Percentiles rank a stretch among this genome's conserved stretches.
Evolutionary conservation across 2,888 invertebrate genomes (phyloP).

Genomic region (Rotaria socialis): DNA sequence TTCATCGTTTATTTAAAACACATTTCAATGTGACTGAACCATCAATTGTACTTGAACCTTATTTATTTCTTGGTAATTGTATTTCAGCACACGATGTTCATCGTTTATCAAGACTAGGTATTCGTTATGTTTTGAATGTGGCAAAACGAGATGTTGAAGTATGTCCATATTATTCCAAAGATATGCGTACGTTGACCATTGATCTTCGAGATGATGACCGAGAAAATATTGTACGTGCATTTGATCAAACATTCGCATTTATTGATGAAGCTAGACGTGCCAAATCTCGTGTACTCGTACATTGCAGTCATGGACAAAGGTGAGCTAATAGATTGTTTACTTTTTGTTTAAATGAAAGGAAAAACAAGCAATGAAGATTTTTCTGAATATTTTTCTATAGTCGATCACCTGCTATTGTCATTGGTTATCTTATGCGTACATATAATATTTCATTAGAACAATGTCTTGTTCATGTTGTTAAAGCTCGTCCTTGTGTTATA

Average conservation of each 20-base stretch:
- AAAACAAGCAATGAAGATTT: too few species aligned
- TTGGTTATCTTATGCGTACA: slow-evolving; percentile 19
- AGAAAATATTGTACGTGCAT: slow-evolving; percentile 9
- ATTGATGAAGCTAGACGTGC: not conserved
- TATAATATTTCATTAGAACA: slow-evolving; percentile 27
- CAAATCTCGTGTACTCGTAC: not conserved
- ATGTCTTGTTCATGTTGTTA: slow-evolving; percentile 28
- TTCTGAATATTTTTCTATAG: not conserved
- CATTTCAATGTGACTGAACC: not conserved
- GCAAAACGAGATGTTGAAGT: slow-evolving; percentile 26
- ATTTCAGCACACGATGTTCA: slow-evolving; percentile 32
- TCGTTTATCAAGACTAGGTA: slow-evolving; percentile 26
- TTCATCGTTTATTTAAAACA: slow-evolving; percentile 14
- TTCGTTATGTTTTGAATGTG: not conserved
- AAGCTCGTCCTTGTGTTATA: slow-evolving; percentile 23
- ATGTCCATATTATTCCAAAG: slow-evolving; percentile 17
- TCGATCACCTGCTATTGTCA: slow-evolving; percentile 31
- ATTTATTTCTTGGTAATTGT: slow-evolving; percentile 8
- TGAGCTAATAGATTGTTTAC: not conserved
- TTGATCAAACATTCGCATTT: slow-evolving; percentile 9
- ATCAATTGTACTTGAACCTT: not conserved
- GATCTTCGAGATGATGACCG: slow-evolving; percentile 30
- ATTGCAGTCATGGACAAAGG: slow-evolving; percentile 37
- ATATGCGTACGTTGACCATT: not conserved
- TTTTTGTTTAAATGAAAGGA: not conserved